Evolutionary conservation across 1,140 invertebrate species (phyloP).

Genomic region (Portunus trituberculatus): DNA sequence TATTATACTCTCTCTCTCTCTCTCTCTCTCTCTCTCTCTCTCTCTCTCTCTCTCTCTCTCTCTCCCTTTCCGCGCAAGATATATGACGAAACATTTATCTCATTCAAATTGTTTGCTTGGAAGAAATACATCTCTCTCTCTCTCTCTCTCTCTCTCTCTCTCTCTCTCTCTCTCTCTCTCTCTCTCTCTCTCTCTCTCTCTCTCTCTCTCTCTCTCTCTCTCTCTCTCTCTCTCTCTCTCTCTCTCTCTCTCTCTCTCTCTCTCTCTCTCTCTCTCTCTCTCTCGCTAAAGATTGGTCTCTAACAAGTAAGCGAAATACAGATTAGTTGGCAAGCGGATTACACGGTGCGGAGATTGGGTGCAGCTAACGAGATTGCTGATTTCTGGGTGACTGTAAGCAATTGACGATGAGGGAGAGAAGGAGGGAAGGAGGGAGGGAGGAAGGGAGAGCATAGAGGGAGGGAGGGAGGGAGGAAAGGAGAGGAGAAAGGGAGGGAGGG

Average conservation of each 20-base stretch:
- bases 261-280: background rate
- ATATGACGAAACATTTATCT: no score
- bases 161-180: background rate
- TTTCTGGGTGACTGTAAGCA: background rate
- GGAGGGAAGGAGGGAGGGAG: background rate
- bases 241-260: background rate
- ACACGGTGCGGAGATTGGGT: background rate
- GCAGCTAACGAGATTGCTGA: background rate
- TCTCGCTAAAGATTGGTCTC: background rate
- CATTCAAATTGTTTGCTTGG: background rate
- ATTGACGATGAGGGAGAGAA: background rate
- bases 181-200: background rate
- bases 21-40: no score
- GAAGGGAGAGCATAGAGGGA: background rate
- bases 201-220: no score
- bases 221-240: no score
- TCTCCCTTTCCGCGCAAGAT: no score
- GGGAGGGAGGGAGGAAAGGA: no score
- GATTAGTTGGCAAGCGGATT: background rate
- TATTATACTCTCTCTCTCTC: no score
- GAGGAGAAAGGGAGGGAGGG: no score
- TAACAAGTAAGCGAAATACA: background rate
- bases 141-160: background rate
- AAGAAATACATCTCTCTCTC: background rate
- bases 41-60: no score